Percentiles rank a stretch among this genome's conserved stretches.
Evolutionary conservation across 2,797 vertebrate species (phyloP).

Genomic region (Myoxocephalus aenaeus): DNA sequence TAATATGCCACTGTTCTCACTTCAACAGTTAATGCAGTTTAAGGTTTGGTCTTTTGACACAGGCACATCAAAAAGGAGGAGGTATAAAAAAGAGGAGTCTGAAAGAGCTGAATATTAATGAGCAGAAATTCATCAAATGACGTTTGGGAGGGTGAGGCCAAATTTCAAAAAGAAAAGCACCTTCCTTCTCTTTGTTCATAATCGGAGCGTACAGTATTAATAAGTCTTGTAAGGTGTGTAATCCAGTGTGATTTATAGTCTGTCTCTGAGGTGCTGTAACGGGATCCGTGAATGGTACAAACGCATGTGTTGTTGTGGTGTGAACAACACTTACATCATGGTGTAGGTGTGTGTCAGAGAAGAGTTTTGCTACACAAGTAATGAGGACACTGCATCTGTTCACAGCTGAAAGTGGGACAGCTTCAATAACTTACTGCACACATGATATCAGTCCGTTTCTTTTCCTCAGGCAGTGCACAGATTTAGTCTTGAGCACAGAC

Average conservation of each 20-base stretch:
- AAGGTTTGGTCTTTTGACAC: background rate
- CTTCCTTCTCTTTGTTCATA: conserved; percentile 30
- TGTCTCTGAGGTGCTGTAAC: conserved; percentile 49
- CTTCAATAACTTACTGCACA: conserved; percentile 36
- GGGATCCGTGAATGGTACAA: conserved; percentile 70
- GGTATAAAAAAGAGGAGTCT: background rate
- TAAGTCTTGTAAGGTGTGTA: conserved; percentile 40
- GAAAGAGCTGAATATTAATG: background rate
- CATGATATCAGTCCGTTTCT: conserved; percentile 14
- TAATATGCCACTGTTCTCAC: background rate
- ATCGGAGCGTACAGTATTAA: conserved; percentile 37
- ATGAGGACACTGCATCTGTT: conserved; percentile 64
- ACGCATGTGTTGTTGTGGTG: conserved; percentile 66
- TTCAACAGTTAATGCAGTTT: background rate
- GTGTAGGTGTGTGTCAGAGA: conserved; percentile 72
- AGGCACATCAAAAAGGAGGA: background rate
- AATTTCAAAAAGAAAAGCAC: conserved; percentile 20
- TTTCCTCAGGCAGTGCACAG: conserved; percentile 16
- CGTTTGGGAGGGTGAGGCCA: conserved; percentile 10
- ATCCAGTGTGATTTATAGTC: conserved; percentile 57
- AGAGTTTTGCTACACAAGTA: conserved; percentile 47
- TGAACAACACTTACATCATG: conserved; percentile 77
- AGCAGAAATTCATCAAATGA: conserved; percentile 9
- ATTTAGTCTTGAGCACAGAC: conserved; percentile 32
- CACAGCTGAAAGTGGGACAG: conserved; percentile 54